Base-by-base conservation (phyloP, 2,113 vertebrate species). In the Oncorhynchus tshawytscha region DNA sequence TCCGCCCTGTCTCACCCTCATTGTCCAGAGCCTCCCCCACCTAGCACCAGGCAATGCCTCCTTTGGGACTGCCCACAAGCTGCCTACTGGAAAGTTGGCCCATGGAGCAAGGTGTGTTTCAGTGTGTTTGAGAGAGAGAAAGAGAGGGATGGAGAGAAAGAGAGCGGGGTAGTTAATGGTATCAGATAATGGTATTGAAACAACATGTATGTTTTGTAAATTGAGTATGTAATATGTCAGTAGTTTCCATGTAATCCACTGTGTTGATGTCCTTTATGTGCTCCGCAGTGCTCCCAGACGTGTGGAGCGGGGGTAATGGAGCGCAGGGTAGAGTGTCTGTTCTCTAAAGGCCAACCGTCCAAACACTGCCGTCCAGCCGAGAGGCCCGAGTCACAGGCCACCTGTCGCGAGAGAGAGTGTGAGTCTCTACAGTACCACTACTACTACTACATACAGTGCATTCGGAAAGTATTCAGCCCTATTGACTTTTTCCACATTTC, bases 281-380 rank as follows among this genome's bases (percentile, higher is more conserved):
- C 88, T 73, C 77, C 13, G 15, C 78, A 99, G 97, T 99, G 97
- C 78, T 98, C 97, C 4, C 95, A 94, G 85, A 93, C 94, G 51
- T 99, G 97, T 71, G 97, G 97, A 65, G 84, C 73, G 5, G 97
- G 97, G 3, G 76, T 93, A 71, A 95, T 92, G 91, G 89, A 95
- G 82, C 96, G 97, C 80, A 88, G 77, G 7, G 93, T 97, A 5
- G 92, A 92, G 79, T 99, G 97, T 70, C 62, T 92, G 84, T 92
- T 91, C 27, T 91, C 94, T 83, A 93, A 93, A 72, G 92, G 89
- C 64, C 84, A 91, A 71, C 69, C 86, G 31, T 96, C 96, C 80
- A 91, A 94, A 85, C 92, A 93, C 76, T 99, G 97, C 83, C 88
- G 88, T 78, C 90, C 88, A 16, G 90, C 0, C 78, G 94, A 95